Conservation (phyloP, 2,888 invertebrate genomes). For the Zeuzera pyrina region DNA sequence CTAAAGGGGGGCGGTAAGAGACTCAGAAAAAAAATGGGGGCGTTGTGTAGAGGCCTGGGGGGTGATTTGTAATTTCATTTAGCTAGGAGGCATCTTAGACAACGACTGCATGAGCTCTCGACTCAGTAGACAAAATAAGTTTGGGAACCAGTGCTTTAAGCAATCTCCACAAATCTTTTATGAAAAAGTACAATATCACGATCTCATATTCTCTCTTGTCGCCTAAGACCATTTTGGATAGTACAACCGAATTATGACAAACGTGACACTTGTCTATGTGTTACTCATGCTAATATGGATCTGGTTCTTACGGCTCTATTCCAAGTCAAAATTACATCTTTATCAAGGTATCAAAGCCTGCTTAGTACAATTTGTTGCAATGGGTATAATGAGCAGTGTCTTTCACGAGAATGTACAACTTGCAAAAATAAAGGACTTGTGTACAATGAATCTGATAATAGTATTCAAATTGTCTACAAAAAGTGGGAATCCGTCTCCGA, state of each 20-base stretch:
- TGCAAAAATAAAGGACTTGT: too few species aligned
- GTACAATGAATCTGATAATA: too few species aligned
- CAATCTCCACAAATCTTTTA: constrained; percentile 3
- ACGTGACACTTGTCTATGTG: constrained; percentile 11
- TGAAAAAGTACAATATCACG: constrained; percentile 7
- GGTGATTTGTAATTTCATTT: too few species aligned
- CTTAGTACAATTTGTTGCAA: constrained; percentile 10
- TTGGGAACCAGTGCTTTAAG: too few species aligned
- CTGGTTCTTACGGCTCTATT: constrained; percentile 8
- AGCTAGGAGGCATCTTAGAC: too few species aligned
- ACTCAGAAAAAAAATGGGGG: too few species aligned
- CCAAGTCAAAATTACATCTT: constrained; percentile 7
- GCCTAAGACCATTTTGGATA: constrained; percentile 11
- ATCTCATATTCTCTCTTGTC: constrained; percentile 7
- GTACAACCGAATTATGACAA: constrained; percentile 10
- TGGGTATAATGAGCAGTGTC: constrained; percentile 7
- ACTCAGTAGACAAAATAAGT: too few species aligned
- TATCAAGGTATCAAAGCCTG: constrained; percentile 10
- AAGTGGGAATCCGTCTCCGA: too few species aligned
- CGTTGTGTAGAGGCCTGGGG: too few species aligned
- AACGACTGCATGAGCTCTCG: too few species aligned
- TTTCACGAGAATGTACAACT: constrained; percentile 9
- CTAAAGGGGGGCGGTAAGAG: too few species aligned
- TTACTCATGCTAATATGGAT: constrained; percentile 10
- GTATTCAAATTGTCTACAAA: too few species aligned